phyloP scores from a whole-genome alignment of 1,140 invertebrate genomes.

The Monochamus saltuarius region DNA sequence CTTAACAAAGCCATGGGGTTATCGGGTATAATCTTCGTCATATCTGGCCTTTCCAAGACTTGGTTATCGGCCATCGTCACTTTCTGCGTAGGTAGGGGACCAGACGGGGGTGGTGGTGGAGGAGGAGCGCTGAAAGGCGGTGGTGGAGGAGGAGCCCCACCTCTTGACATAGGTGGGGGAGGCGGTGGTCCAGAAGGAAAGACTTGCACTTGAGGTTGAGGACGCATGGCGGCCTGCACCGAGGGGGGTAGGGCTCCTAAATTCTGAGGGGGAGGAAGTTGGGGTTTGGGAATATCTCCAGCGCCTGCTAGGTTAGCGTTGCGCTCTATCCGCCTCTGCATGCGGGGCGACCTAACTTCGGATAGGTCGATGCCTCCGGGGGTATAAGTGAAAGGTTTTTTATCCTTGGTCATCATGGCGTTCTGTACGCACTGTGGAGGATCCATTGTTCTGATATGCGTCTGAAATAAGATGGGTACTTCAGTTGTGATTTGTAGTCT shows the following conservation, averaged over 20 bases:
- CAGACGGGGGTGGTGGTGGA: slow-evolving; percentile 58
- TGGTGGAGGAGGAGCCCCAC: slow-evolving; percentile 44
- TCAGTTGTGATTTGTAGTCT: no score
- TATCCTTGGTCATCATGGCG: slow-evolving; percentile 93
- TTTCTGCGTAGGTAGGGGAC: slow-evolving; percentile 54
- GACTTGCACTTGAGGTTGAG: slow-evolving; percentile 70
- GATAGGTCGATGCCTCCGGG: slow-evolving; percentile 88
- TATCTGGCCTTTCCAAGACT: slow-evolving; percentile 60
- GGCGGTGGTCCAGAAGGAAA: slow-evolving; percentile 63
- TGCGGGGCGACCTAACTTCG: slow-evolving; percentile 84
- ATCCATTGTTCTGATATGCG: slow-evolving; percentile 54
- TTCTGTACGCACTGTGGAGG: slow-evolving; percentile 88
- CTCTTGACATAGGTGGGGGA: slow-evolving; percentile 43
- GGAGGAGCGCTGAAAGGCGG: slow-evolving; percentile 53
- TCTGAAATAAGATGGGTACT: background rate
- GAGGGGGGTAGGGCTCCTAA: slow-evolving; percentile 54
- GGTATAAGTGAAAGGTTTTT: slow-evolving; percentile 93
- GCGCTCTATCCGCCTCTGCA: slow-evolving; percentile 76
- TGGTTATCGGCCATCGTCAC: slow-evolving; percentile 51
- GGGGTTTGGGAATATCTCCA: slow-evolving; percentile 50
- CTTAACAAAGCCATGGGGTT: slow-evolving; percentile 62
- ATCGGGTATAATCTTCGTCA: slow-evolving; percentile 62
- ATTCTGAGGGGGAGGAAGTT: slow-evolving; percentile 47
- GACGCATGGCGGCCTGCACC: slow-evolving; percentile 59
- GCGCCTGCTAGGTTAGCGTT: slow-evolving; percentile 65